Base-by-base conservation (phyloP, 2,797 vertebrate species). In the Tadarida brasiliensis region DNA sequence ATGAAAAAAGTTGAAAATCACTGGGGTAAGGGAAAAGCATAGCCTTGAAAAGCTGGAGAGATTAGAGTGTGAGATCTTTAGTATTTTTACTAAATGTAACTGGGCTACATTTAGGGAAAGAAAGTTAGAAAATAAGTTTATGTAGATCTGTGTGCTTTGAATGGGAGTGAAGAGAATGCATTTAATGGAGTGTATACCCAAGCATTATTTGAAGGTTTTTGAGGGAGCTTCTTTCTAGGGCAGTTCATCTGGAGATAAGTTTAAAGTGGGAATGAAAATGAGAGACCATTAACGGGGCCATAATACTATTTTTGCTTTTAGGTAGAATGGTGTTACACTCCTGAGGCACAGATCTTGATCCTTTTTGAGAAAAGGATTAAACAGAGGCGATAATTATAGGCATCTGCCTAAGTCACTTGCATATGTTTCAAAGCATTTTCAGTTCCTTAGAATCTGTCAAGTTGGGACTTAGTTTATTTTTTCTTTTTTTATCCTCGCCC, bases 251-350 rank as follows among this genome's bases (percentile, higher is more conserved):
- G 26, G 63, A 78, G 70, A 49, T 88, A 68, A 94, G 73, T 78
- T 83, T 54, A 87, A 90, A 49, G 33, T 80, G 39, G 73, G 35
- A 74, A 82, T 54, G 82, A 96, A 90, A 82, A 70, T 73, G 28
- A 59, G 44, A 84, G 33, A 16, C 19, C 49, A 51, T 35, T 63
- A 39, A 26, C 11, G 24, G 33, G 17, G 39, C 54, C 20, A 26
- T 80, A 81, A 33, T 51, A 3, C 71, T 84, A 10, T 57, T 84
- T 96, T 70, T 93, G 74, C 70, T 96, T 59, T 63, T 88, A 39
- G 35, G 39, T 57, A 44, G 61, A 76, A 65, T 59, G 26, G 5
- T 67, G 51, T 82, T 30, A 9, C 11, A 56, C 7, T 86, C 47
- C 28, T 54, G 20, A 70, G 14, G 61, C n/a, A 33, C 10, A 84